Base-by-base conservation (phyloP, 2,888 invertebrate genomes). In the Uloborus plumipes region DNA sequence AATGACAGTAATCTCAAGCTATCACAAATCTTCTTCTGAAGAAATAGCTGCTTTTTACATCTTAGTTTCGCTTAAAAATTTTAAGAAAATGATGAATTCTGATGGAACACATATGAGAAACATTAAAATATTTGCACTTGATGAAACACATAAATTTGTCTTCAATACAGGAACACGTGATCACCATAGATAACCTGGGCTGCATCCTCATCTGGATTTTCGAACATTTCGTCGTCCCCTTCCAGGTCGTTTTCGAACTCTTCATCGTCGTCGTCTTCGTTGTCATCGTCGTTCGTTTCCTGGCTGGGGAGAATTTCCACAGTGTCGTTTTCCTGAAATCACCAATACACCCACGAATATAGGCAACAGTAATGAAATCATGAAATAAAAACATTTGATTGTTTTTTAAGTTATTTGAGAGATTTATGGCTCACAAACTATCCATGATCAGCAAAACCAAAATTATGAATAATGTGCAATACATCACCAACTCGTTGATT, bases 181-280 rank as follows among this genome's bases (percentile, higher is more conserved):
- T 82, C 81, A 26, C 76, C 81, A 47, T 82, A 82, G 18, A 82
- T 82, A 22, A 76, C 76, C 26, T 82, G 71, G 15, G 81, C 69
- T 16, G 55, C 65, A 22, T 82, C 75, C 53, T 76, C 76, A 26
- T 76, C 81, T 1, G 75, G 81, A 51, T 64, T 76, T 14, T 76
- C 81, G 20, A 82, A 82, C 71, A 76, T 66, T 18, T 74, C 69
- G 15, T 65, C 66, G 6, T 59, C 31, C 20, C 50, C 58, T 1
- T 66, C 74, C n/a, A n/a, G 58, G 9, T 58, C 55, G 6, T 20
- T 13, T 14, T 39, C 59, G 11, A 58, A 47, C 22, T 80, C 73
- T 9, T 69, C 80, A 2, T 80, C 80, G 26, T 67, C 73, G 0
- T 72, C 72, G 0, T 80, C 80, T 14, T 70, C 78, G 18, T 51